phyloP scores from a whole-genome alignment of 37 sponge, comb jelly and placozoan species.

The Aplysina aerophoba region DNA sequence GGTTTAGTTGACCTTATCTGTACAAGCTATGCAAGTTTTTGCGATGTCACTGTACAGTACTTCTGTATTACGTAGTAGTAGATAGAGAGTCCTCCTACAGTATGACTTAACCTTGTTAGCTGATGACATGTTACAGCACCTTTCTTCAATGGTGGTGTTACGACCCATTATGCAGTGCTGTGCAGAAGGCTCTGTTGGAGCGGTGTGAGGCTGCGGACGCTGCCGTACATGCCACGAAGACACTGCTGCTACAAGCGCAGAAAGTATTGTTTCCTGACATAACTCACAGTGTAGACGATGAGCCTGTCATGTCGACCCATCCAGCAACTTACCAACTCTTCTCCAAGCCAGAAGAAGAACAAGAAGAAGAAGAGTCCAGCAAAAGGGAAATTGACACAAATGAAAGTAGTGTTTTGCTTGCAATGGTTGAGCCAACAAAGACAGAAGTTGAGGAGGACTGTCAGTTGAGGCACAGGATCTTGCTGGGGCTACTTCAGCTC shows the following conservation, averaged over 20 bases:
- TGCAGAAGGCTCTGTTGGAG: neutral
- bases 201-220: neutral
- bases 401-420: too few species aligned
- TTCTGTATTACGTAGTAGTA: too few species aligned
- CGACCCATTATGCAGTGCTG: neutral
- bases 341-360: neutral
- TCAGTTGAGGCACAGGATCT: slow-evolving; percentile 27
- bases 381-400: neutral
- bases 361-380: neutral
- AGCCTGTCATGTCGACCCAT: too few species aligned
- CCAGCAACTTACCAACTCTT: neutral
- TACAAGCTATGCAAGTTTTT: too few species aligned
- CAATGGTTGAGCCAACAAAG: slow-evolving; percentile 18
- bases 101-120: too few species aligned
- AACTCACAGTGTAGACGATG: slow-evolving; percentile 2
- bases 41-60: too few species aligned
- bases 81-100: too few species aligned
- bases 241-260: neutral
- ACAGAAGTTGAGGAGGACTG: slow-evolving; percentile 57
- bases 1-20: too few species aligned
- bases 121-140: too few species aligned
- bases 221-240: neutral
- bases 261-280: neutral
- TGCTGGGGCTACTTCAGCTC: slow-evolving; percentile 51
- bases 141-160: too few species aligned